Evolutionary conservation across 2,113 vertebrate species (phyloP).

Genomic region (Zosterops lateralis): DNA sequence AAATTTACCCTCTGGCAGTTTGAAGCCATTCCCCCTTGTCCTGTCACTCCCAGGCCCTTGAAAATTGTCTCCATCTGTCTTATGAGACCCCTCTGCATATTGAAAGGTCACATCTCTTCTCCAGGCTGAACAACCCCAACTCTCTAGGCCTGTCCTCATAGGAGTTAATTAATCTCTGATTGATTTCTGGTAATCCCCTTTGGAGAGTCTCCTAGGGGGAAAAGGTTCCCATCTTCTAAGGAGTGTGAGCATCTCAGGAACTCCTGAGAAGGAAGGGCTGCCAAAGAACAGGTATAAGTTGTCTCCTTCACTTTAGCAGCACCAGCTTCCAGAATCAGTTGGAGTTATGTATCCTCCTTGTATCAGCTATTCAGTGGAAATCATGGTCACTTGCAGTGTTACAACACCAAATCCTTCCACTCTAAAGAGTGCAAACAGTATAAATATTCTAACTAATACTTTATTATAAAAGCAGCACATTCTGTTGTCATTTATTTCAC

Average conservation of each 20-base stretch:
- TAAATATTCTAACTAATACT: background rate
- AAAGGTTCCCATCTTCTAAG: background rate
- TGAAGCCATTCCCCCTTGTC: background rate
- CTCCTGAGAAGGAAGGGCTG: background rate
- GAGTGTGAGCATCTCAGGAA: background rate
- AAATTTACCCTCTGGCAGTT: background rate
- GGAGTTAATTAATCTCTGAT: background rate
- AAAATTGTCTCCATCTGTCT: background rate
- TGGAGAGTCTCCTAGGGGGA: background rate
- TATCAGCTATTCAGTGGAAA: background rate
- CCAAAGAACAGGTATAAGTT: background rate
- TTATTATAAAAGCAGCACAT: background rate
- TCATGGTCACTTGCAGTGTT: background rate
- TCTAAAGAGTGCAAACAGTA: background rate
- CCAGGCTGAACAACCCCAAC: background rate
- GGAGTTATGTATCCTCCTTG: background rate
- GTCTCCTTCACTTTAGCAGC: background rate
- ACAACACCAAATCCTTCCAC: background rate
- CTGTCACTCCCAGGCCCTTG: background rate
- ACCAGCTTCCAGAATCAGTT: background rate
- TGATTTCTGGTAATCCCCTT: background rate
- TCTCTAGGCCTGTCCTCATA: background rate
- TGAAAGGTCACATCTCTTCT: background rate
- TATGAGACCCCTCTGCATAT: fast-evolving
- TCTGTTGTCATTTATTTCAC: background rate